These are phyloP conservation scores for Tinamus major DNA, from an alignment of 2,797 vertebrate genomes.

Conservation along the genomic window DNA sequence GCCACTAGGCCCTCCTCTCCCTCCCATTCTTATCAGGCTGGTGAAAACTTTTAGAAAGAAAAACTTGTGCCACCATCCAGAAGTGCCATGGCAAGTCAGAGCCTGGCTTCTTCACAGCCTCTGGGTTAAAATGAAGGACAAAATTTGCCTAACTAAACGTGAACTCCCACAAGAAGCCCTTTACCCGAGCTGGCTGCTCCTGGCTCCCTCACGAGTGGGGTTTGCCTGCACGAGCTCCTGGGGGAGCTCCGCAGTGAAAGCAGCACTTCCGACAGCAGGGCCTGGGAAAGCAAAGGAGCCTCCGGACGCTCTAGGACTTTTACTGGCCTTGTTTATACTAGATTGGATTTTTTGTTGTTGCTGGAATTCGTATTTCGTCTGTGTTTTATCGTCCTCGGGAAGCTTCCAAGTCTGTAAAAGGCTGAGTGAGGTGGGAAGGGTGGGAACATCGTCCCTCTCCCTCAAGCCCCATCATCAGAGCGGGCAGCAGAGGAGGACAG, in stretches of 20 bases:
- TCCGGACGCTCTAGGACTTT: not conserved
- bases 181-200: not conserved
- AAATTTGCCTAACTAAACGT: not conserved
- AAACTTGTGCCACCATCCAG: not conserved
- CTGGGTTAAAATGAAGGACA: not conserved
- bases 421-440: not conserved
- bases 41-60: not conserved
- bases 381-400: not conserved
- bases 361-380: not conserved
- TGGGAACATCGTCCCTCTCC: not conserved
- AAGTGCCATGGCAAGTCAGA: not conserved
- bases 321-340: not conserved
- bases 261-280: not conserved
- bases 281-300: rapidly evolving
- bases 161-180: not conserved
- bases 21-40: not conserved
- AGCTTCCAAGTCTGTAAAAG: not conserved
- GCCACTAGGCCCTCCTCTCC: no score
- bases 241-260: not conserved
- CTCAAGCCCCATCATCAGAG: not conserved
- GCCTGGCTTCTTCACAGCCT: not conserved
- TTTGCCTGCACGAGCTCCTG: constrained; percentile 64
- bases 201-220: not conserved
- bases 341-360: no score
- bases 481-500: not conserved